Conservation (phyloP, 2,797 vertebrate genomes). For the Saxicola maurus region DNA sequence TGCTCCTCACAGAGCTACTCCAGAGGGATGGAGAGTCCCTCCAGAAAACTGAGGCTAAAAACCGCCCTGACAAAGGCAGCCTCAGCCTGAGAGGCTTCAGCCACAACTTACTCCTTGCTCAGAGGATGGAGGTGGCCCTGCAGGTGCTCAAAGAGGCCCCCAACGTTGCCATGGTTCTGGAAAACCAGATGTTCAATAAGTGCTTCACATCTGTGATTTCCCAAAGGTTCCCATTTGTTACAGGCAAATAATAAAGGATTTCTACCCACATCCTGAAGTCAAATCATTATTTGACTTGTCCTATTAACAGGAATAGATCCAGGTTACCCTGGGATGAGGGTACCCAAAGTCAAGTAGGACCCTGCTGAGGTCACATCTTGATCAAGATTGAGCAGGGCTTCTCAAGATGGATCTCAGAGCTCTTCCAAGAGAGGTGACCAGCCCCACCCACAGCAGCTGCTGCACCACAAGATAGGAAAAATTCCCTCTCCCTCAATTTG, state of each 20-base stretch:
- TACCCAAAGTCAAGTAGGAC: neutral
- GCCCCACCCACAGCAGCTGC: neutral
- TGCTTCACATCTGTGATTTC: neutral
- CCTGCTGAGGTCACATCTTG: neutral
- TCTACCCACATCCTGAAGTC: neutral
- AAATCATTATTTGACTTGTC: neutral
- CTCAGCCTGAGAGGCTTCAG: neutral
- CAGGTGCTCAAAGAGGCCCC: neutral
- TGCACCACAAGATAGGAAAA: neutral
- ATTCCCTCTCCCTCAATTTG: neutral
- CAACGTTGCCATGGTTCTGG: neutral
- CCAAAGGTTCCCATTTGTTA: neutral
- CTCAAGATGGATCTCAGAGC: neutral
- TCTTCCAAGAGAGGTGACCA: neutral
- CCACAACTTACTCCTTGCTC: neutral
- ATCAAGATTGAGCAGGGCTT: neutral
- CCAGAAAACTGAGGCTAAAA: neutral
- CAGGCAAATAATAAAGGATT: neutral
- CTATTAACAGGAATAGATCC: neutral
- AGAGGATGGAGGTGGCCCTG: neutral
- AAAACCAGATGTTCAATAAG: neutral
- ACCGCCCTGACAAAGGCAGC: neutral
- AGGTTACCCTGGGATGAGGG: neutral
- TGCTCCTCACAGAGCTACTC: neutral
- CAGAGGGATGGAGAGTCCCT: neutral